Percentiles rank a stretch among this genome's conserved stretches.
Evolutionary conservation across 92 coral and sea anemone species (phyloP).

Genomic region (Porites lobata): DNA sequence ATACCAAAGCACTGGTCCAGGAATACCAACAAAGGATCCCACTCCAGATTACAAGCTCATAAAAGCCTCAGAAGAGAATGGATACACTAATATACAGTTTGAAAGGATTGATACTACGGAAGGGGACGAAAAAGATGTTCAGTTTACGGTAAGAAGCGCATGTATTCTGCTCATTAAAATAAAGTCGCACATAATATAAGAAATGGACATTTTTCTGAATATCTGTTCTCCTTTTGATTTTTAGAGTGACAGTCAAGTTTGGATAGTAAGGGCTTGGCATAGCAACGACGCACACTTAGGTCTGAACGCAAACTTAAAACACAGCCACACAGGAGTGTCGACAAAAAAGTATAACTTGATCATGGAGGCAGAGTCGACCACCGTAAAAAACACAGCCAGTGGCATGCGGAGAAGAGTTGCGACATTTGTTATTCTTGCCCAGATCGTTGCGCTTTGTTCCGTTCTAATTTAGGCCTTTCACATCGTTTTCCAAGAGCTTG

Average conservation of each 20-base stretch:
- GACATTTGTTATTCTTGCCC: not conserved
- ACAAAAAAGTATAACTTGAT: conserved; percentile 13
- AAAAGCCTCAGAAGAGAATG: not conserved
- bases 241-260: conserved; percentile 4
- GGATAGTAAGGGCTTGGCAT: conserved; percentile 7
- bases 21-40: not conserved
- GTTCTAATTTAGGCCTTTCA: no score
- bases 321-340: not conserved
- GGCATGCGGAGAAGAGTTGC: not conserved
- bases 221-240: not conserved
- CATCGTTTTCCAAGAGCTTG: no score
- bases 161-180: no score
- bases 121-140: not conserved
- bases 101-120: not conserved
- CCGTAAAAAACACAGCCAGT: not conserved
- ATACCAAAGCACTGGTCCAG: not conserved
- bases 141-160: not conserved
- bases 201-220: no score
- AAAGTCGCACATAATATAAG: no score
- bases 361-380: not conserved
- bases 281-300: not conserved
- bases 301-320: not conserved
- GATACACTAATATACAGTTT: not conserved
- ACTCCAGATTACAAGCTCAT: not conserved
- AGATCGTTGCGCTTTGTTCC: not conserved